These are phyloP conservation scores for Melolontha melolontha DNA, from an alignment of 2,888 invertebrate genomes.

Conservation along the genomic window DNA sequence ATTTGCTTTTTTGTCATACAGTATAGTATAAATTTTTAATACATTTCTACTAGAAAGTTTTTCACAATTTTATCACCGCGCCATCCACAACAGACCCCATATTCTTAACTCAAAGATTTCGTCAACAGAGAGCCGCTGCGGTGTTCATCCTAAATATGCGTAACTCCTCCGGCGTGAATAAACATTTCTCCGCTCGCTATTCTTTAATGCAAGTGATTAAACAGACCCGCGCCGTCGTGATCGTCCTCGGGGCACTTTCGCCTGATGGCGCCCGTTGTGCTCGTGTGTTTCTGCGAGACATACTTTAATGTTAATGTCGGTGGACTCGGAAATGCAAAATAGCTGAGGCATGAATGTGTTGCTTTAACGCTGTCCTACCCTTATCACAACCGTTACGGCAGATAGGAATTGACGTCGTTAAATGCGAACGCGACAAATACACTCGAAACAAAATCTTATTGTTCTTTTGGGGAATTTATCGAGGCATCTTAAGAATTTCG, in stretches of 20 bases:
- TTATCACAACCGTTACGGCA: slow-evolving; percentile 53
- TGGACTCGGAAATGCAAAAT: slow-evolving; percentile 42
- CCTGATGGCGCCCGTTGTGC: too few species aligned
- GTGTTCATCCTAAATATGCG: slow-evolving; percentile 20
- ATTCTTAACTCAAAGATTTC: slow-evolving; percentile 7
- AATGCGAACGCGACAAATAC: slow-evolving; percentile 48
- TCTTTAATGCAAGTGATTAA: slow-evolving; percentile 40
- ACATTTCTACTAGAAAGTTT: too few species aligned
- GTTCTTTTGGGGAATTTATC: slow-evolving; percentile 13
- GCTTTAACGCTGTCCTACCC: slow-evolving; percentile 52
- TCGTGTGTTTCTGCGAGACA: slow-evolving; percentile 42
- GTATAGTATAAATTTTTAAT: too few species aligned
- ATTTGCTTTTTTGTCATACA: too few species aligned
- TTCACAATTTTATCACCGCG: too few species aligned
- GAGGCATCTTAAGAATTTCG: too few species aligned
- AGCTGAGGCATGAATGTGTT: slow-evolving; percentile 48
- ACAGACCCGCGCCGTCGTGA: slow-evolving; percentile 12
- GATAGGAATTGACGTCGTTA: slow-evolving; percentile 52
- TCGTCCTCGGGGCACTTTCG: slow-evolving; percentile 14
- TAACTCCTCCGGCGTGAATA: slow-evolving; percentile 30
- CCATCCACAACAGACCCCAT: too few species aligned
- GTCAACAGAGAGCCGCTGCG: background rate
- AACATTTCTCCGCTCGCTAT: slow-evolving; percentile 17
- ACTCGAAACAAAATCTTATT: slow-evolving; percentile 43
- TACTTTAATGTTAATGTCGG: slow-evolving; percentile 49